phyloP scores from a whole-genome alignment of 1,140 invertebrate genomes.

The Drosophila malerkotliana region DNA sequence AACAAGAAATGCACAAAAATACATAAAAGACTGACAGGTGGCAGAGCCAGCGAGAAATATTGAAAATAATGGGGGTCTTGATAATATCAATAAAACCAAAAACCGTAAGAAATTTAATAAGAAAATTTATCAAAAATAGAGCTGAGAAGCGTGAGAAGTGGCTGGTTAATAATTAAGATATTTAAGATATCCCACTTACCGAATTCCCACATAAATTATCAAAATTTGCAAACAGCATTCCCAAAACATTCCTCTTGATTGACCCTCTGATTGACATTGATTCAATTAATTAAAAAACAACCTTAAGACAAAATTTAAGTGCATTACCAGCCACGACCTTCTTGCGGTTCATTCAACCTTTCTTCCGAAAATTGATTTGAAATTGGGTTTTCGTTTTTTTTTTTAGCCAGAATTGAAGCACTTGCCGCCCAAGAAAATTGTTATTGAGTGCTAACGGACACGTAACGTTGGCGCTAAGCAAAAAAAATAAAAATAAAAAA shows the following conservation, averaged over 20 bases:
- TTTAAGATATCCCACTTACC: background rate
- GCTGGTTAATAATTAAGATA: background rate
- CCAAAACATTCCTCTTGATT: slow-evolving; percentile 49
- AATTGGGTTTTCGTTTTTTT: slow-evolving; percentile 26
- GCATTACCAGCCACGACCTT: slow-evolving; percentile 56
- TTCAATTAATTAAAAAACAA: slow-evolving; percentile 36
- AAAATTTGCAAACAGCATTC: slow-evolving; percentile 14
- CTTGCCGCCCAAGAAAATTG: slow-evolving; percentile 43
- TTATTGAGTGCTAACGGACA: slow-evolving; percentile 66
- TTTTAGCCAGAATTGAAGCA: slow-evolving; percentile 41
- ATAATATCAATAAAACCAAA: slow-evolving; percentile 58
- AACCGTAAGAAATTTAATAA: slow-evolving; percentile 9
- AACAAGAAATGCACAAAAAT: slow-evolving; percentile 31
- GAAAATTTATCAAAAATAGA: slow-evolving; percentile 61
- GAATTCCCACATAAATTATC: slow-evolving; percentile 42
- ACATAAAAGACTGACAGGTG: slow-evolving; percentile 41
- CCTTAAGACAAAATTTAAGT: slow-evolving; percentile 30
- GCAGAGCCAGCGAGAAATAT: slow-evolving; percentile 18
- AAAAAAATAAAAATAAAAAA: slow-evolving; percentile 17
- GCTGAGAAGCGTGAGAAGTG: slow-evolving; percentile 50
- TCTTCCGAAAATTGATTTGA: slow-evolving; percentile 62
- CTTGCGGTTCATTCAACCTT: slow-evolving; percentile 69
- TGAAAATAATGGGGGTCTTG: background rate
- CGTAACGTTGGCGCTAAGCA: slow-evolving; percentile 66
- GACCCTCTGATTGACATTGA: slow-evolving; percentile 53